Conservation (phyloP, 2,113 vertebrate species). For the Thermophis baileyi region DNA sequence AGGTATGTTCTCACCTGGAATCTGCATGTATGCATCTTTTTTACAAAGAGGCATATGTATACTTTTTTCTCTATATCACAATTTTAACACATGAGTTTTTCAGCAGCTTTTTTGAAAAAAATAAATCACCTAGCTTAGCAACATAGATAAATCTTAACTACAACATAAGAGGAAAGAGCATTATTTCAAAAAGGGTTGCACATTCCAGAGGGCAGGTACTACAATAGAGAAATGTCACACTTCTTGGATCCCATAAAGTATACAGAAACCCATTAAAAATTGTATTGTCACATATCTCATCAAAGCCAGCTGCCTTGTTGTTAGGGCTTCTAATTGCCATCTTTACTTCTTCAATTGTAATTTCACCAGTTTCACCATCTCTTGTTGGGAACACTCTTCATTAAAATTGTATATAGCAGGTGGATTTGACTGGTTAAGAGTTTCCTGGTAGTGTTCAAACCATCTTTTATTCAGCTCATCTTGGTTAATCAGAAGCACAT, state of each 20-base stretch:
- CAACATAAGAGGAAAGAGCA: neutral
- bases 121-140: neutral
- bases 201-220: neutral
- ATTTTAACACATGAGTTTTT: neutral
- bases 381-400: neutral
- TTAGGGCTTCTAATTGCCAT: neutral
- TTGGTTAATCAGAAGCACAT: too few relatives aligned
- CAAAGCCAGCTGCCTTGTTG: too few relatives aligned
- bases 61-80: neutral
- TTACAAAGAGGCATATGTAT: neutral
- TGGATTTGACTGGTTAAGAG: neutral
- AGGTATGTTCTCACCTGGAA: neutral
- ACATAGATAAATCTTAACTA: neutral
- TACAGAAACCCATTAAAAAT: neutral
- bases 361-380: neutral
- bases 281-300: too few relatives aligned
- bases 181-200: neutral
- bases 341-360: neutral
- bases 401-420: neutral
- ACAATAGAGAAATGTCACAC: neutral
- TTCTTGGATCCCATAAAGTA: neutral
- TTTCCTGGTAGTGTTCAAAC: neutral
- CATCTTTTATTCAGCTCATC: too few relatives aligned
- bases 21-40: neutral
- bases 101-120: neutral